Percentiles rank a stretch among this genome's conserved stretches.
Conservation (phyloP, 2,888 invertebrate species). For the Blastobasis lacticolella region DNA sequence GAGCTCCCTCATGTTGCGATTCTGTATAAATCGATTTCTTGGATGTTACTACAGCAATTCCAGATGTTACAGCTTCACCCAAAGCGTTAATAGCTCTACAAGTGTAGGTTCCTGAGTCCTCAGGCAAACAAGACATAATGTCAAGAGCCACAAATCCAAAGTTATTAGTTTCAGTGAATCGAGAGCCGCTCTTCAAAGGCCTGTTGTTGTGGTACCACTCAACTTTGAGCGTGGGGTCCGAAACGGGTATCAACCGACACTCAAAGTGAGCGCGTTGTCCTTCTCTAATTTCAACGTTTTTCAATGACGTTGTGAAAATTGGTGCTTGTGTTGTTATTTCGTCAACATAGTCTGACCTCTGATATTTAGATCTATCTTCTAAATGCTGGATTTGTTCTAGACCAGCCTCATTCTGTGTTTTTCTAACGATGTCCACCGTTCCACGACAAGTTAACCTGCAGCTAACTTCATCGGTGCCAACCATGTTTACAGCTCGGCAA, state of each 20-base stretch:
- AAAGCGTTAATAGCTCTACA: slow-evolving; percentile 93
- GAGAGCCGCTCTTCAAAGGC: slow-evolving; percentile 92
- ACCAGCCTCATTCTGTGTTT: slow-evolving; percentile 90
- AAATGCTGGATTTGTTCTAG: slow-evolving; percentile 91
- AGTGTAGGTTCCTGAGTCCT: slow-evolving; percentile 97
- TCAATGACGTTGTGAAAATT: slow-evolving; percentile 93
- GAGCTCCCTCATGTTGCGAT: slow-evolving; percentile 90
- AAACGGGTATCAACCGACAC: slow-evolving; percentile 93
- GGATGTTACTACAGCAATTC: slow-evolving; percentile 87
- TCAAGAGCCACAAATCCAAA: slow-evolving; percentile 98
- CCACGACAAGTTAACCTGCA: slow-evolving; percentile 83
- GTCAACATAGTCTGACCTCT: slow-evolving; percentile 82
- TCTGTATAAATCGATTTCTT: slow-evolving; percentile 90
- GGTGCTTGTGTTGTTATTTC: slow-evolving; percentile 93
- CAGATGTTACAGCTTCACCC: slow-evolving; percentile 95
- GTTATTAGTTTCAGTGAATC: slow-evolving; percentile 96
- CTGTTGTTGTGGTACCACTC: slow-evolving; percentile 96
- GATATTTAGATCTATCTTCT: slow-evolving; percentile 87
- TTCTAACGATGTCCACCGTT: slow-evolving; percentile 86
- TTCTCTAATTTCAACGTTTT: slow-evolving; percentile 94
- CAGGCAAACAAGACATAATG: slow-evolving; percentile 95
- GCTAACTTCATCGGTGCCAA: slow-evolving; percentile 90
- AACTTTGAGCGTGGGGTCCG: slow-evolving; percentile 93
- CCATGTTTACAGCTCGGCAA: slow-evolving; percentile 91
- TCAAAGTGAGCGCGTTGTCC: slow-evolving; percentile 96